Conservation (phyloP, 2,113 vertebrate genomes). For the Aptenodytes forsteri region DNA sequence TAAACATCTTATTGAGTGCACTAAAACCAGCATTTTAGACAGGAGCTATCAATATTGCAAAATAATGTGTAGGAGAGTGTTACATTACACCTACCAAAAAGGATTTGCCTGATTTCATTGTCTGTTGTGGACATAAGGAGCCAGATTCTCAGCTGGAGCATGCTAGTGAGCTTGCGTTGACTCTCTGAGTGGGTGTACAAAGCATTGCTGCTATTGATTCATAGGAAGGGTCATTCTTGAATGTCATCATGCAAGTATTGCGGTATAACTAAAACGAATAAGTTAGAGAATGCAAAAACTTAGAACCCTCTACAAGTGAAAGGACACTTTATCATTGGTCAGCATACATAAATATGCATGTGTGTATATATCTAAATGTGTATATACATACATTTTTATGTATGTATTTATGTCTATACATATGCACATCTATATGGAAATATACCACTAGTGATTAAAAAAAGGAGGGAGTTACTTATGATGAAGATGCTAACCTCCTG, state of each 20-base stretch:
- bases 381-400: background rate
- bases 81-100: background rate
- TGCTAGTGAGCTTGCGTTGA: background rate
- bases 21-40: background rate
- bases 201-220: background rate
- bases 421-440: background rate
- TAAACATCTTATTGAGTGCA: background rate
- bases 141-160: background rate
- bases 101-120: background rate
- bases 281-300: background rate
- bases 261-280: background rate
- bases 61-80: background rate
- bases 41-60: background rate
- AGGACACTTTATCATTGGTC: background rate
- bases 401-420: background rate
- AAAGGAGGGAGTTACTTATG: background rate
- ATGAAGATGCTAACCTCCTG: background rate
- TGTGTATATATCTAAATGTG: background rate
- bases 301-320: background rate
- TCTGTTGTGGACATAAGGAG: background rate
- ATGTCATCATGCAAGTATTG: background rate
- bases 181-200: background rate
- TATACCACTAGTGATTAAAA: background rate
- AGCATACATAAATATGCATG: background rate
- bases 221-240: background rate